Percentiles rank a stretch among this genome's conserved stretches.
Evolutionary conservation across 1,140 invertebrate species (phyloP).

Genomic region (Drosophila kepulauana): DNA sequence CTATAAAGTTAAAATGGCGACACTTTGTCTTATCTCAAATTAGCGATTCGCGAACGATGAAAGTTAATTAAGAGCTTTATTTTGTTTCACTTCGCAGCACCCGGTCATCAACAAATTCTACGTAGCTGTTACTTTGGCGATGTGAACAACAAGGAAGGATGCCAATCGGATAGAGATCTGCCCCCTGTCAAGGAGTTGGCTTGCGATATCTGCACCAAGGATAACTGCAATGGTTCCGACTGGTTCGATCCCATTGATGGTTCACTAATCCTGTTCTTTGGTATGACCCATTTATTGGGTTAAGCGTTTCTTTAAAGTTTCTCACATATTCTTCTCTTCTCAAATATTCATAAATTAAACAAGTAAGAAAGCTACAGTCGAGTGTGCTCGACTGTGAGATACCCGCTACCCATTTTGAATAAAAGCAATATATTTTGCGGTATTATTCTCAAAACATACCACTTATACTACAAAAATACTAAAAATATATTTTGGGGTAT

Average conservation of each 20-base stretch:
- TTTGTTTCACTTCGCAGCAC: conserved; percentile 39
- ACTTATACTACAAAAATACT: no score
- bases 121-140: no score
- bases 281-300: conserved; percentile 66
- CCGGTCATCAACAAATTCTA: conserved; percentile 33
- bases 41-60: neutral
- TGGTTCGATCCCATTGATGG: conserved; percentile 63
- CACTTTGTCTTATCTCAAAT: neutral
- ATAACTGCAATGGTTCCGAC: conserved; percentile 74
- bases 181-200: conserved; percentile 61
- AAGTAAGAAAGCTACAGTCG: no score
- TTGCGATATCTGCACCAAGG: conserved; percentile 74
- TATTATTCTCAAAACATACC: no score
- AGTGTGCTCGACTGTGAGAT: no score
- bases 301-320: conserved; percentile 35
- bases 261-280: conserved; percentile 67
- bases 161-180: conserved; percentile 50
- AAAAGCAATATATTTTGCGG: no score
- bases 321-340: neutral
- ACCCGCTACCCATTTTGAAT: no score
- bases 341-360: neutral
- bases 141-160: no score
- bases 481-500: no score
- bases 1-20: neutral
- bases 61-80: neutral